phyloP scores from a whole-genome alignment of 2,888 invertebrate species.

The Serrognathus titanus region DNA sequence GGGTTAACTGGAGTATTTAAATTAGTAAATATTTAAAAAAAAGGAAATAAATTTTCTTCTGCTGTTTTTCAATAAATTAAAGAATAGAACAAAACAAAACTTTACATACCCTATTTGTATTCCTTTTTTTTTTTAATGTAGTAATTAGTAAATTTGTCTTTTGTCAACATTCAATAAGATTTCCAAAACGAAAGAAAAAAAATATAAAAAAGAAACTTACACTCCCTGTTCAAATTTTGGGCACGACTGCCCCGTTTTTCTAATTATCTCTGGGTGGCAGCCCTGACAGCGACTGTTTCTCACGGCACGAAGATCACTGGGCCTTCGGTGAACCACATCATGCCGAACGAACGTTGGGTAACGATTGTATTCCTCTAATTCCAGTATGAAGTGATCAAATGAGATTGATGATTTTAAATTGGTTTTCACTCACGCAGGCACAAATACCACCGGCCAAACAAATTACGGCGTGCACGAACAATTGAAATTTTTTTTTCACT shows the following conservation, averaged over 20 bases:
- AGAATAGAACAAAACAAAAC: no score
- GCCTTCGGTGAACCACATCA: slow-evolving; percentile 28
- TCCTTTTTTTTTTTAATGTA: no score
- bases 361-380: slow-evolving; percentile 41
- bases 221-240: slow-evolving; percentile 47
- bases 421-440: no score
- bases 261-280: slow-evolving; percentile 41
- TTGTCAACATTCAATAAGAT: background rate
- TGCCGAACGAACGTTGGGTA: slow-evolving; percentile 36
- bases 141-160: no score
- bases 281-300: slow-evolving; percentile 38
- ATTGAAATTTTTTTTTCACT: no score
- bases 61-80: no score
- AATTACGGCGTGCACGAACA: no score
- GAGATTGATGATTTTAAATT: background rate
- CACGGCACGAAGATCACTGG: slow-evolving; percentile 30
- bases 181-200: background rate
- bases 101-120: no score
- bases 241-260: slow-evolving; percentile 50
- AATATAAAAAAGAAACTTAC: slow-evolving; percentile 33
- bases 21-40: no score
- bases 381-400: slow-evolving; percentile 36
- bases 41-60: no score
- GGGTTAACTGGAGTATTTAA: no score
- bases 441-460: no score